Base-by-base conservation (phyloP, 2,888 invertebrate species). In the Megalurothrips usitatus region DNA sequence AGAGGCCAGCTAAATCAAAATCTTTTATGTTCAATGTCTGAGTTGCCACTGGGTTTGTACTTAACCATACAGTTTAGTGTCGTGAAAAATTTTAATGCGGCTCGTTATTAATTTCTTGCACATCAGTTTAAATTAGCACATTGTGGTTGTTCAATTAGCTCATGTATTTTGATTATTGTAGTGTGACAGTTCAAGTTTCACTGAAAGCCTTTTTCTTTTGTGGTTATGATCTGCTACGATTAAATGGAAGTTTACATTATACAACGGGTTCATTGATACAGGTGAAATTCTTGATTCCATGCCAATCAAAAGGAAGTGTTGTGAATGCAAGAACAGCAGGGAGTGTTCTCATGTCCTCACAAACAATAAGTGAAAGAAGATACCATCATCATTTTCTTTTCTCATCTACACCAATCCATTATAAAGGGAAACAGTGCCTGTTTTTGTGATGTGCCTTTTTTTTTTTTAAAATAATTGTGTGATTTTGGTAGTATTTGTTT, bases 401-500 rank as follows among this genome's bases (percentile, higher is more conserved):
- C 58, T 75, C 68, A 23, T 58, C 58, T 26, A 75, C 26, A 75
- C 8, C 26, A 75, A 75, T 26, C 68, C 68, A 75, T 75, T 26
- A 75, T 10, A 75, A 26, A 75, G 34, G 34, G 34, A 43, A 43
- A 43, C 34, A 75, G 68, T 75, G 68, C 68, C 68, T 75, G 68
- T 75, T 75, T 75, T 75, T 75, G 68, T 75, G 26, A 75, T 75
- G 68, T 75, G 68, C 68, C 68, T 75, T 75, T 75, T 75, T 75
- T 75, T 75, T 75, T 75, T 75, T 43, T 75, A 75, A 23, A 75
- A 75, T 75, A 26, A 23, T 75, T 75, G 68, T 75, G 68, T 75
- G 68, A 75, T 75, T 75, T 75, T 23, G 68, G 68, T 75, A 75
- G 68, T 75, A 26, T 75, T 75, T 75, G 68, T 75, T 75, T 75